Percentiles rank a stretch among this genome's conserved stretches.
Evolutionary conservation across 1,140 invertebrate species (phyloP).

Genomic region (Leptonema lineaticorne): DNA sequence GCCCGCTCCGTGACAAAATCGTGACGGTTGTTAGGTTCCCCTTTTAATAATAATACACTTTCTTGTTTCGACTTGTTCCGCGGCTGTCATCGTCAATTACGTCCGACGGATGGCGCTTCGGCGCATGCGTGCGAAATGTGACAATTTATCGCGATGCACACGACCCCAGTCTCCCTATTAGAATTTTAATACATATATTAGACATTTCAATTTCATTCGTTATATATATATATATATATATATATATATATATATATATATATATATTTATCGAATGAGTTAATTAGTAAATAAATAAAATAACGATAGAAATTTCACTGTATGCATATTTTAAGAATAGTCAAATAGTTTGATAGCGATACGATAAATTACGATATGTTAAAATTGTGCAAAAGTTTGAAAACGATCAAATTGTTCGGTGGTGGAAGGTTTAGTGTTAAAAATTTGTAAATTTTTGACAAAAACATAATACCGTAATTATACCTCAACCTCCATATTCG

Average conservation of each 20-base stretch:
- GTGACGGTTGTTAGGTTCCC: too few relatives aligned
- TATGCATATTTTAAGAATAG: too few relatives aligned
- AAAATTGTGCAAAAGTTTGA: too few relatives aligned
- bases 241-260: not conserved
- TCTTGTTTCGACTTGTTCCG: conserved; percentile 26
- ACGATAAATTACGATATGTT: not conserved
- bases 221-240: not conserved
- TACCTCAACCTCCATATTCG: too few relatives aligned
- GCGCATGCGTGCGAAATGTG: not conserved
- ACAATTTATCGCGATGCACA: not conserved
- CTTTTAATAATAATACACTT: conserved; percentile 28
- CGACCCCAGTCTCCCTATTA: not conserved
- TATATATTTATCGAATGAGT: not conserved
- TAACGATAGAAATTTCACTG: too few relatives aligned
- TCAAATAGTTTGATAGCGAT: not conserved
- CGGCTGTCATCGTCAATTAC: conserved; percentile 32
- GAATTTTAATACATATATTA: not conserved
- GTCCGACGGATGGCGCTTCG: not conserved
- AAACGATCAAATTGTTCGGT: too few relatives aligned
- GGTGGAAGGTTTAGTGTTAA: too few relatives aligned
- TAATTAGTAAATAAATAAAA: too few relatives aligned
- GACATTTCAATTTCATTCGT: not conserved
- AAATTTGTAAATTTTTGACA: too few relatives aligned
- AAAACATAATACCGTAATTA: too few relatives aligned
- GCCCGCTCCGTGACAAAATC: too few relatives aligned